These are phyloP conservation scores for Diorhabda sublineata DNA, from an alignment of 1,140 invertebrate genomes.

Conservation along the genomic window DNA sequence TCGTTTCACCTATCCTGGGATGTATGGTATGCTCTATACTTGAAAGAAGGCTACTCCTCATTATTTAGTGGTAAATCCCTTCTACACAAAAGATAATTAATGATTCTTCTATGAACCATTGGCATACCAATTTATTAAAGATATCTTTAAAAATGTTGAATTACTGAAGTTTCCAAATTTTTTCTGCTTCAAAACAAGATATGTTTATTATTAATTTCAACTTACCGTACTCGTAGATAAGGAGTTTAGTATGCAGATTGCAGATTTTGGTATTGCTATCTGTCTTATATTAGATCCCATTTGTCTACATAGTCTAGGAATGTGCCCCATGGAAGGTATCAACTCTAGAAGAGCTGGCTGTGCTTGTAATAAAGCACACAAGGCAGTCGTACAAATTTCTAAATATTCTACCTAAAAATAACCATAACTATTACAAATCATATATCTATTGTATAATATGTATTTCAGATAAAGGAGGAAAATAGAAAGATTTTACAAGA, in stretches of 20 bases:
- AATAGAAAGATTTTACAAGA: too few species aligned
- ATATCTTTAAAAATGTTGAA: too few species aligned
- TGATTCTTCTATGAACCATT: too few species aligned
- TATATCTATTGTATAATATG: too few species aligned
- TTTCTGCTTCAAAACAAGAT: not conserved
- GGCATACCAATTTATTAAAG: too few species aligned
- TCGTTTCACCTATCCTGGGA: too few species aligned
- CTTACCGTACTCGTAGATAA: conserved; percentile 77
- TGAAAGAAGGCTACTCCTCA: too few species aligned
- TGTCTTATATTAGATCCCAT: conserved; percentile 60
- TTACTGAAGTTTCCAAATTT: not conserved
- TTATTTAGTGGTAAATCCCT: too few species aligned
- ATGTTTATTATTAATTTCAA: conserved; percentile 24
- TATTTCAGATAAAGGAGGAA: too few species aligned
- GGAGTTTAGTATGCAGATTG: conserved; percentile 82
- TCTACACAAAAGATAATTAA: too few species aligned
- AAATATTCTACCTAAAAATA: conserved; percentile 68
- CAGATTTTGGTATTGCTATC: conserved; percentile 66
- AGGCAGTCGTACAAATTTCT: conserved; percentile 77
- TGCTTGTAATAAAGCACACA: conserved; percentile 77
- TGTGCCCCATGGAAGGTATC: conserved; percentile 89
- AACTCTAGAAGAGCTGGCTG: conserved; percentile 86
- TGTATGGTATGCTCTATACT: too few species aligned
- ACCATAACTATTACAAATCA: too few species aligned
- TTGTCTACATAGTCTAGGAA: conserved; percentile 82